Percentiles rank a stretch among this genome's conserved stretches.
These are phyloP conservation scores for Hyphantria cunea DNA, from an alignment of 1,140 invertebrate species.

Conservation along the genomic window DNA sequence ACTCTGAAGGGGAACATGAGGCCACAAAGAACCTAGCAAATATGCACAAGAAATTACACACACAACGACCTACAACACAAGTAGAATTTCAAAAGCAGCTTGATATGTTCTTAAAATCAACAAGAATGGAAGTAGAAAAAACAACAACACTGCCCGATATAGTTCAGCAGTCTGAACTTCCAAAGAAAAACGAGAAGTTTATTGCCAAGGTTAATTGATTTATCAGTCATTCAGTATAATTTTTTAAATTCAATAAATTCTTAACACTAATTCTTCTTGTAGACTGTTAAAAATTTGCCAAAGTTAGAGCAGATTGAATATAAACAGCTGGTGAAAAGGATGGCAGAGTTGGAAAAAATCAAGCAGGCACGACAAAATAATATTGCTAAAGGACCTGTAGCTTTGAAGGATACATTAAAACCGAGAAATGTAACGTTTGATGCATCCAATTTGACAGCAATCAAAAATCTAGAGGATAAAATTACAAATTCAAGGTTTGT, in stretches of 20 bases:
- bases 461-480: conserved; percentile 60
- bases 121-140: conserved; percentile 69
- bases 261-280: conserved; percentile 38
- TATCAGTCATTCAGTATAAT: neutral
- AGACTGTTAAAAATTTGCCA: conserved; percentile 76
- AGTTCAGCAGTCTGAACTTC: conserved; percentile 43
- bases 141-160: conserved; percentile 43
- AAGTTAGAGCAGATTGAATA: conserved; percentile 78
- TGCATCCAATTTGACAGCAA: conserved; percentile 29
- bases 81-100: conserved; percentile 73
- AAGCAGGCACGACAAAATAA: conserved; percentile 62
- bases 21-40: conserved; percentile 77
- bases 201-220: conserved; percentile 63
- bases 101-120: conserved; percentile 72
- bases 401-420: conserved; percentile 56
- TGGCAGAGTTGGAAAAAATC: conserved; percentile 77
- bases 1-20: conserved; percentile 78
- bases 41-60: conserved; percentile 78
- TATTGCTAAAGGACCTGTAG: conserved; percentile 35
- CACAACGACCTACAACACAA: too few relatives aligned
- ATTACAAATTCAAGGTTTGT: conserved; percentile 68
- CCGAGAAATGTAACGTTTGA: conserved; percentile 47
- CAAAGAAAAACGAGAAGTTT: conserved; percentile 63
- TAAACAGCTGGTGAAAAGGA: conserved; percentile 73
- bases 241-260: too few relatives aligned